Evolutionary conservation across 2,888 invertebrate species (phyloP).

Genomic region (Taphrorychus bicolor): DNA sequence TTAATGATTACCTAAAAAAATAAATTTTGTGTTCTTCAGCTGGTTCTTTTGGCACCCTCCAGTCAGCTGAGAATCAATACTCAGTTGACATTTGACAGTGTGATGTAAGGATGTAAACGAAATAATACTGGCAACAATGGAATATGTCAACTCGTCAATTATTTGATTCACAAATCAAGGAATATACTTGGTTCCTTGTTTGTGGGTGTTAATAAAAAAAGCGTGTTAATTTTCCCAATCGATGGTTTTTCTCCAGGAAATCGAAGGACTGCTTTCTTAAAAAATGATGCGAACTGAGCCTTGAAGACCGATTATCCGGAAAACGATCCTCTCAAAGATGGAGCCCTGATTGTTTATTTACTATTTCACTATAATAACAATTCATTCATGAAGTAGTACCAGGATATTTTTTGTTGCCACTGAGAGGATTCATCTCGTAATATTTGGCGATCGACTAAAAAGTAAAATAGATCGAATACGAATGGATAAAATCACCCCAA

Average conservation of each 20-base stretch:
- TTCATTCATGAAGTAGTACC: constrained; percentile 57
- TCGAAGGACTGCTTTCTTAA: neutral
- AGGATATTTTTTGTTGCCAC: constrained; percentile 35
- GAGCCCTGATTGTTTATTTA: constrained; percentile 57
- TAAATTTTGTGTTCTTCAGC: too few species aligned
- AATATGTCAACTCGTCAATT: constrained; percentile 29
- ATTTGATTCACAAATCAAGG: constrained; percentile 33
- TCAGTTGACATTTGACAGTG: too few species aligned
- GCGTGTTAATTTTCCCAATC: constrained; percentile 52
- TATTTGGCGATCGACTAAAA: constrained; percentile 9
- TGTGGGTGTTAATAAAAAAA: constrained; percentile 56
- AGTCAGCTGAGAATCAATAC: too few species aligned
- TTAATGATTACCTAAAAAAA: too few species aligned
- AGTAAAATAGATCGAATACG: constrained; percentile 2
- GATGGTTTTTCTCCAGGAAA: constrained; percentile 11
- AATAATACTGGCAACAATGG: constrained; percentile 25
- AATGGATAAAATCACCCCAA: constrained; percentile 5
- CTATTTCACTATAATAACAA: constrained; percentile 54
- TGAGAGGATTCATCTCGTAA: constrained; percentile 5
- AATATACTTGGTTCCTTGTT: constrained; percentile 48
- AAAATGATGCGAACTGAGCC: neutral
- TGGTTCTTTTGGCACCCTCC: too few species aligned
- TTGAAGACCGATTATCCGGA: constrained; percentile 45
- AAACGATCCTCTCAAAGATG: constrained; percentile 5
- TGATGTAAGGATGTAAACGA: neutral